Percentiles rank a stretch among this genome's conserved stretches.
Conservation (phyloP, 2,113 vertebrate genomes). For the Zingel zingel region DNA sequence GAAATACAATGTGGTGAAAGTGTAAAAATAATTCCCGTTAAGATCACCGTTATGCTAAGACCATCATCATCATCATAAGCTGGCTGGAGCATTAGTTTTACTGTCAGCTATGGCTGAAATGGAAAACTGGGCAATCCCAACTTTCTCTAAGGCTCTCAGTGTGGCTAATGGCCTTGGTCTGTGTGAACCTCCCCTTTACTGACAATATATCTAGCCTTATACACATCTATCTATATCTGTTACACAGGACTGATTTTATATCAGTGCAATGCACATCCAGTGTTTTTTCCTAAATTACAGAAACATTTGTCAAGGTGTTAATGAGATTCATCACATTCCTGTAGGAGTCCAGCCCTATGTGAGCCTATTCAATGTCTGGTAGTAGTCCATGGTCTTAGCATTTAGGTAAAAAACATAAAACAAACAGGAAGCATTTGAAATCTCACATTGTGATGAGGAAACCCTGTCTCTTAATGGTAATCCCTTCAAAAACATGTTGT, state of each 20-base stretch:
- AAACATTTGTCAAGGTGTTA: conserved; percentile 31
- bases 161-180: not conserved
- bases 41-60: not conserved
- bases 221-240: conserved; percentile 21
- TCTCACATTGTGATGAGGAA: conserved; percentile 39
- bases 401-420: conserved; percentile 25
- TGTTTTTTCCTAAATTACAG: conserved; percentile 53
- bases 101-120: conserved; percentile 13
- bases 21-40: not conserved
- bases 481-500: conserved; percentile 25
- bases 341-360: conserved; percentile 47
- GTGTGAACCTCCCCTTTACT: conserved; percentile 7
- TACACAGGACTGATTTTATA: conserved; percentile 49
- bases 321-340: conserved; percentile 48
- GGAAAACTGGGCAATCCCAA: conserved; percentile 30
- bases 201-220: conserved; percentile 6
- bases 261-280: conserved; percentile 63
- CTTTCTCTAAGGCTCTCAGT: conserved; percentile 38
- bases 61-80: not conserved
- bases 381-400: conserved; percentile 50
- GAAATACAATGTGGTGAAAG: conserved; percentile 23
- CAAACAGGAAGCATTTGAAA: conserved; percentile 34
- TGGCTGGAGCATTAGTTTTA: conserved; percentile 30
- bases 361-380: conserved; percentile 46
- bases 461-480: conserved; percentile 32